Percentiles rank a stretch among this genome's conserved stretches.
These are phyloP conservation scores for Cisticola juncidis DNA, from an alignment of 2,113 vertebrate species.

Conservation along the genomic window DNA sequence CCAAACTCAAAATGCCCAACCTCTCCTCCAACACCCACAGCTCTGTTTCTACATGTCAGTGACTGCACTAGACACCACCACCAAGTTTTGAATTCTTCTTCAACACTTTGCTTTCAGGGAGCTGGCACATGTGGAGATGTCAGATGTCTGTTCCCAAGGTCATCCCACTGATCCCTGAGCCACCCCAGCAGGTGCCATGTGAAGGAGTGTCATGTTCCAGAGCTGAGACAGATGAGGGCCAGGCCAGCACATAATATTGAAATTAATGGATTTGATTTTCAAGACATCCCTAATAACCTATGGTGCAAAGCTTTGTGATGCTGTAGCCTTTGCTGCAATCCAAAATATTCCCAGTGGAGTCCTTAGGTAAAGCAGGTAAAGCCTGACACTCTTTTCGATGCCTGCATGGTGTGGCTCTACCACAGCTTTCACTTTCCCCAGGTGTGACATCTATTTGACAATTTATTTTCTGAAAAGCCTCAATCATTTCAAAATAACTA, in stretches of 20 bases:
- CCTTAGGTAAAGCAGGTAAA: background rate
- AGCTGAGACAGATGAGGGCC: background rate
- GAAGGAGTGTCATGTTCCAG: background rate
- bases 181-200: background rate
- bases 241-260: background rate
- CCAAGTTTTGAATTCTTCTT: background rate
- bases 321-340: background rate
- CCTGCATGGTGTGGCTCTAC: background rate
- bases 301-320: background rate
- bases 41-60: background rate
- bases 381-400: background rate
- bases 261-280: background rate
- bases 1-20: background rate
- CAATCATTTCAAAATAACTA: constrained; percentile 33
- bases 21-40: background rate
- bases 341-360: background rate
- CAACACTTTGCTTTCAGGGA: background rate
- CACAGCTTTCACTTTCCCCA: background rate
- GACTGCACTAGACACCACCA: background rate
- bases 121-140: background rate
- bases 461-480: constrained; percentile 35
- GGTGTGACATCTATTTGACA: background rate
- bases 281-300: background rate
- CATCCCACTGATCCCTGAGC: background rate
- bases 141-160: background rate